These are phyloP conservation scores for Phylloscopus trochiloides DNA, from an alignment of 2,113 vertebrate species.

Conservation along the genomic window DNA sequence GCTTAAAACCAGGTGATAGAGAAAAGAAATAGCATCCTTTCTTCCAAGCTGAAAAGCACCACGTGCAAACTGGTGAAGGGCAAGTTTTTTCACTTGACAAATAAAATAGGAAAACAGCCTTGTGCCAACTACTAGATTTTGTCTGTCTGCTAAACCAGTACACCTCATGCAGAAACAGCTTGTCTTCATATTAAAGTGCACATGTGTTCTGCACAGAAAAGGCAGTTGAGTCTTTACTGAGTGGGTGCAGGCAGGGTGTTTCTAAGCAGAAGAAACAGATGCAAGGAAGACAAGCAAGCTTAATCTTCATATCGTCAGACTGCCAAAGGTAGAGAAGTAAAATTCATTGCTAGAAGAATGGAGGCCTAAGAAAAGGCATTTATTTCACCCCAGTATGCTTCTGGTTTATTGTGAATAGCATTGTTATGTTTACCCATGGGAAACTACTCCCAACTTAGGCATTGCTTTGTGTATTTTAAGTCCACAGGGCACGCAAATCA, in stretches of 20 bases:
- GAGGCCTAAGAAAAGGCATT: neutral
- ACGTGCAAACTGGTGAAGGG: neutral
- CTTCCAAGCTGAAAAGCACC: neutral
- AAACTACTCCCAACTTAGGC: neutral
- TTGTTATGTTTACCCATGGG: neutral
- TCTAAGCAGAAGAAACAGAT: neutral
- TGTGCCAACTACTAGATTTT: neutral
- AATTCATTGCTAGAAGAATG: neutral
- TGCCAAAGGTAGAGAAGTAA: neutral
- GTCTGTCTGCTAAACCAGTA: neutral
- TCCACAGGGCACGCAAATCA: neutral
- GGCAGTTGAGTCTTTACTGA: neutral
- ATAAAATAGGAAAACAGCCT: neutral
- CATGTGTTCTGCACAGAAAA: neutral
- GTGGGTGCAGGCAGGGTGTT: neutral
- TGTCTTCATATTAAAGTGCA: neutral
- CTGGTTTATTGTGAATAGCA: neutral
- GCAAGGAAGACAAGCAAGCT: neutral
- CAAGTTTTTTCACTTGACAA: neutral
- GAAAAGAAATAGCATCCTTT: neutral
- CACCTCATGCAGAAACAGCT: fast-evolving
- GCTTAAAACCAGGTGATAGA: neutral
- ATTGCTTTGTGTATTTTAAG: neutral
- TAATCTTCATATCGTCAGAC: neutral
- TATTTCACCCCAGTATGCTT: neutral